Conservation (phyloP, 2,113 vertebrate species). For the Ceyx margarethae region DNA sequence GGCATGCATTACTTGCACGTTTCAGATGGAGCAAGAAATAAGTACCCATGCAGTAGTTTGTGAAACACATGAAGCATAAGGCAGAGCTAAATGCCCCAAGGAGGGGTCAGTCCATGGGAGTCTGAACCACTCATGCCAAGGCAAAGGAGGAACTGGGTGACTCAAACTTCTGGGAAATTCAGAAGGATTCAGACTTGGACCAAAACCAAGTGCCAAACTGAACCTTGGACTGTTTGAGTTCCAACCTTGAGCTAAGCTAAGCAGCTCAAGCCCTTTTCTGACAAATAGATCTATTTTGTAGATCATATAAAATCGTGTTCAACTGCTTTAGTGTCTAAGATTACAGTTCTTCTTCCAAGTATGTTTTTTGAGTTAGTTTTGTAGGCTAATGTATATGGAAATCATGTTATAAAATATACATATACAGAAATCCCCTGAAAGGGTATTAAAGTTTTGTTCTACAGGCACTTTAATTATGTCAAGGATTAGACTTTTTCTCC, state of each 20-base stretch:
- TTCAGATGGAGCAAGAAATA: background rate
- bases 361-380: background rate
- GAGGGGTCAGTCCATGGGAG: background rate
- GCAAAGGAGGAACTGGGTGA: background rate
- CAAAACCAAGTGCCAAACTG: background rate
- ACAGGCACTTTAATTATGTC: background rate
- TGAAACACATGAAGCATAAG: background rate
- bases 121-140: background rate
- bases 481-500: background rate
- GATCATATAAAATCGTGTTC: accelerated
- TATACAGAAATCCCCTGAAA: background rate
- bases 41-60: background rate
- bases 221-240: background rate
- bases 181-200: background rate
- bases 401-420: background rate
- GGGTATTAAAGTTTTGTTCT: background rate
- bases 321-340: background rate
- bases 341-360: background rate
- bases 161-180: background rate
- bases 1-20: background rate
- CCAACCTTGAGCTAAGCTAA: background rate
- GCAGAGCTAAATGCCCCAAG: background rate
- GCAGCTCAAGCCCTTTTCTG: background rate
- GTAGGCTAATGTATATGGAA: background rate
- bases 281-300: background rate